Evolutionary conservation across 1,140 invertebrate genomes (phyloP).

Genomic region (Drosophila teissieri): DNA sequence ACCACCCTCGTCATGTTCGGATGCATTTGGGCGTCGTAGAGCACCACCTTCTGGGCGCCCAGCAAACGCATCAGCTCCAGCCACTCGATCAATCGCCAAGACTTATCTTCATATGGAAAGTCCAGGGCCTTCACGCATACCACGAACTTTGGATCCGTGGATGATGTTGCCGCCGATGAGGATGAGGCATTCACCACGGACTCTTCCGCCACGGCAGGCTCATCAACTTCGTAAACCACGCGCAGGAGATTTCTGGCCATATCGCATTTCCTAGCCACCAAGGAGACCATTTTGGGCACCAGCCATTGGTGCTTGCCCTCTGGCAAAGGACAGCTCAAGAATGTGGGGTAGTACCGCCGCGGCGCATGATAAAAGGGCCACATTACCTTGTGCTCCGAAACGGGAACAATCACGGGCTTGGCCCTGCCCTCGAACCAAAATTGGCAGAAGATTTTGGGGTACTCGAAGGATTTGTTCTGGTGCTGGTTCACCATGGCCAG

Average conservation of each 20-base stretch:
- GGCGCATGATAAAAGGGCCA: conserved; percentile 97
- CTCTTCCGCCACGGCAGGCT: not conserved
- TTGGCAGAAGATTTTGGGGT: conserved; percentile 89
- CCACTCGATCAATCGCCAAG: conserved; percentile 96
- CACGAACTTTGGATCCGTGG: conserved; percentile 89
- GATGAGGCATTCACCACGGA: not conserved
- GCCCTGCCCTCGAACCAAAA: conserved; percentile 93
- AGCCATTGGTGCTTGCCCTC: conserved; percentile 87
- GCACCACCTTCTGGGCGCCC: conserved; percentile 95
- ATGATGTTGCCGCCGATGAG: not conserved
- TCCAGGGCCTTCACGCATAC: conserved; percentile 97
- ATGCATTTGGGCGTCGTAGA: conserved; percentile 95
- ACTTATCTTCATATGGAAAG: conserved; percentile 94
- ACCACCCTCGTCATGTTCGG: conserved; percentile 95
- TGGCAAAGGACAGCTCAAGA: conserved; percentile 92
- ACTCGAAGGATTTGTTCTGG: conserved; percentile 77
- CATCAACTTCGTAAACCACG: conserved; percentile 89
- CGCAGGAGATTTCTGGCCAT: conserved; percentile 92
- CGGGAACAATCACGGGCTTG: conserved; percentile 90
- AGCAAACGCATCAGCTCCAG: conserved; percentile 93
- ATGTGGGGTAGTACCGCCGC: conserved; percentile 92
- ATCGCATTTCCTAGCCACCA: conserved; percentile 91
- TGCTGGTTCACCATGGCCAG: conserved; percentile 92
- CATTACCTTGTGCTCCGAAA: conserved; percentile 94
- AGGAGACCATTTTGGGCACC: conserved; percentile 92